A percentile compares a stretch with the other conserved stretches of the same genome.
Conservation (phyloP, 2,113 vertebrate genomes). For the Oryzias celebensis region DNA sequence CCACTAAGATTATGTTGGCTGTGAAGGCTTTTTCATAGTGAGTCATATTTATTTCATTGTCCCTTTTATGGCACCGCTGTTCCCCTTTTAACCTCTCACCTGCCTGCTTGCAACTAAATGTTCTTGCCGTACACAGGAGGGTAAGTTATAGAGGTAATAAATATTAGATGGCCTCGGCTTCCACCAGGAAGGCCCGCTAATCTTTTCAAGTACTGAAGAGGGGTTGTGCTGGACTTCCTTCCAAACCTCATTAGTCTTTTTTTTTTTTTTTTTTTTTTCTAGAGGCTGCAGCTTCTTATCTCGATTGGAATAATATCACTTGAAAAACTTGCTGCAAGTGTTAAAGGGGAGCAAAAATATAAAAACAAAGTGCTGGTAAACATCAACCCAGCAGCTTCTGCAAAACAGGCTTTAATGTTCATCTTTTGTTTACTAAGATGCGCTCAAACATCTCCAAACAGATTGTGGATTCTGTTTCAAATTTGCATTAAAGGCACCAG, state of each 20-base stretch:
- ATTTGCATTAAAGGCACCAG: too few relatives aligned
- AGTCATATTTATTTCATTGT: constrained; percentile 76
- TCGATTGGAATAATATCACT: neutral
- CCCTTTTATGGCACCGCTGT: constrained; percentile 64
- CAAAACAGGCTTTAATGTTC: too few relatives aligned
- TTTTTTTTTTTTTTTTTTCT: neutral
- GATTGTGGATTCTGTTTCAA: too few relatives aligned
- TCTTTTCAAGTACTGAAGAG: constrained; percentile 53
- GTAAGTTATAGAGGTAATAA: constrained; percentile 70
- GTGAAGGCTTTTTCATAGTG: constrained; percentile 60
- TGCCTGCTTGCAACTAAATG: constrained; percentile 60
- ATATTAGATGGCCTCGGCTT: constrained; percentile 68
- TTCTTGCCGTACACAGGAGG: constrained; percentile 52
- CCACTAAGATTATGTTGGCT: constrained; percentile 53
- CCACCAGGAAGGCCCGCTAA: constrained; percentile 56
- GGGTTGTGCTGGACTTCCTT: constrained; percentile 15
- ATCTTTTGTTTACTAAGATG: too few relatives aligned
- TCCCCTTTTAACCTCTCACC: constrained; percentile 70
- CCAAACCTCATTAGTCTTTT: constrained; percentile 24
- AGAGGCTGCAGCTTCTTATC: neutral
- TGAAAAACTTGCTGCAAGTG: neutral
- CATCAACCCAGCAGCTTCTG: too few relatives aligned
- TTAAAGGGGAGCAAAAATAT: neutral
- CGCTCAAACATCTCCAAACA: too few relatives aligned
- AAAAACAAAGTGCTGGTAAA: too few relatives aligned